Evolutionary conservation across 2,113 vertebrate genomes (phyloP), one percentile per base, ranked within the genome.

Genomic region (Phycodurus eques): DNA sequence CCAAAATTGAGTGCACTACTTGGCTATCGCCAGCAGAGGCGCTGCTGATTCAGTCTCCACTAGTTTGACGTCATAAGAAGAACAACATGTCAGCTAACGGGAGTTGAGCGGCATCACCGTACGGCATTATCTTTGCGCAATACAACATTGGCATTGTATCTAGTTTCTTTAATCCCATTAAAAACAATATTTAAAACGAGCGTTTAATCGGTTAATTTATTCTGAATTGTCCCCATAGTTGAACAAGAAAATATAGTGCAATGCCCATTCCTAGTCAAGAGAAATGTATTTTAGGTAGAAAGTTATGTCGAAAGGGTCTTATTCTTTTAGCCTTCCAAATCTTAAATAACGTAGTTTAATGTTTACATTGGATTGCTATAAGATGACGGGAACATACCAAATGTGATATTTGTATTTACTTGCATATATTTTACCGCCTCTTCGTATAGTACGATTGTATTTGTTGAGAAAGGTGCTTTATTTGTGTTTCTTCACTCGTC

Each of bases 291-390:
- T 22, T 46, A 65, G 42, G 5, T 22, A 46, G 39, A 70, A 66
- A 59, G 62, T 76, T 73, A 65, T 57, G 17, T 79, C 35, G 65
- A 74, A 68, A 66, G 77, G 81, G 76, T 73, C 62, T 66, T 66
- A 4, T 56, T 47, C 69, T 78, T 86, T 79, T 84, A 80, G 88
- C 80, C 83, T 88, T 88, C 81, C 70, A 74, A 74, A 78, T 76
- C 62, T 79, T 70, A 70, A 74, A 76, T 74, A 69, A 80, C 66
- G 86, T 88, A 83, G 87, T 88, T 85, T 80, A 79, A 88, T 86
- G 90, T 90, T 91, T 90, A 90, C 90, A 89, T 88, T 66, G 66
- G 83, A 74, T 81, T 13, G 67, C 68, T 85, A 79, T 2, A 27
- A 65, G 39, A 64, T 8, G 62, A n/a, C 62, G 72, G 80, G 73